Percentiles rank a stretch among this genome's conserved stretches.
Evolutionary conservation across 2,113 vertebrate species (phyloP).

Genomic region (Amia ocellicauda): DNA sequence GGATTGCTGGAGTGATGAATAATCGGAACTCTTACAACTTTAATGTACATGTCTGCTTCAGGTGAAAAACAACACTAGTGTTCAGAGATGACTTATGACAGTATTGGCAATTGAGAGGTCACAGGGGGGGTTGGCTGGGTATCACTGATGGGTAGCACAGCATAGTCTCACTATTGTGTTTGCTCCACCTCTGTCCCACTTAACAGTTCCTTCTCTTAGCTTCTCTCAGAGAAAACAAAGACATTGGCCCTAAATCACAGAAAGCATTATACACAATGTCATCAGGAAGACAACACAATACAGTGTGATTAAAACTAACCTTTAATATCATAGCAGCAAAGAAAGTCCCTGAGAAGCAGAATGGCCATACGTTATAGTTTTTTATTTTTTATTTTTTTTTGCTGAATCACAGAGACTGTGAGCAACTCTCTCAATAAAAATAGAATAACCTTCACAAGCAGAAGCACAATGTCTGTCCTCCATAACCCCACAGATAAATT

Average conservation of each 20-base stretch:
- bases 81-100: no score
- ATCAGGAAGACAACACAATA: constrained; percentile 39
- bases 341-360: constrained; percentile 13
- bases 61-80: no score
- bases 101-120: no score
- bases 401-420: constrained; percentile 40
- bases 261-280: constrained; percentile 28
- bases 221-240: constrained; percentile 29
- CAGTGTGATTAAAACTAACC: constrained; percentile 45
- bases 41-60: no score
- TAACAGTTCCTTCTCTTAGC: constrained; percentile 15
- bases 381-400: constrained; percentile 37
- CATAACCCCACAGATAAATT: constrained; percentile 21
- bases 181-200: no score
- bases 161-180: no score
- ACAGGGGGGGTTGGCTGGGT: no score
- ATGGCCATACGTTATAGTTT: constrained; percentile 26
- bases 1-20: no score
- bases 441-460: constrained; percentile 33
- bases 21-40: no score
- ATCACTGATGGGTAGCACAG: no score
- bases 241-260: constrained; percentile 37
- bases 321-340: constrained; percentile 38
- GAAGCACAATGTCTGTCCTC: constrained; percentile 10
- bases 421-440: constrained; percentile 32